Evolutionary conservation across 30 jellyfish, hydroid and myxozoan genomes (phyloP), one percentile per base, ranked within the genome.

Genomic region (Aurelia coerulea): DNA sequence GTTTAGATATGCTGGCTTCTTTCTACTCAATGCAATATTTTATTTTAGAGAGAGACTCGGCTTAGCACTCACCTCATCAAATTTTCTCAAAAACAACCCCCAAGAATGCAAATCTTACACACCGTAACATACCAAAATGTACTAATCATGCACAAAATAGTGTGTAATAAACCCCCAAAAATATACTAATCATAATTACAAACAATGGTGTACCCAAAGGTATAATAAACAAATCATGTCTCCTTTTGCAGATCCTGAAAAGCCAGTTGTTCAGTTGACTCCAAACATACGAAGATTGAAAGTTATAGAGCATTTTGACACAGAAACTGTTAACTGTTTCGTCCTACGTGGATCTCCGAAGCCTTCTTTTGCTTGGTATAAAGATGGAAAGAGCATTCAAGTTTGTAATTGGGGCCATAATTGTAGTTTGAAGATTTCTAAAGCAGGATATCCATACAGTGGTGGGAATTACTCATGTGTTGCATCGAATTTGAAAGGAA

Each of bases 301-400:
- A 50, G 62, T 73, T 19, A 9, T 9, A 1, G 93, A 84, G 78
- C n/a, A 5, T n/a, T 49, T 34, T 17, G 70, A 33, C 34, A 9
- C 88, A 9, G 78, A 17, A 6, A 5, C 33, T 31, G 34, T 84
- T 12, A 50, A 33, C 0, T 84, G 93, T 53, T 10, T 15, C n/a
- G 68, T 78, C 13, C 3, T 29, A 5, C 49, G 59, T 75, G 95
- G 88, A 2, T 78, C 91, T 10, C 97, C 97, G 4, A 63, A 37
- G 37, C 97, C 97, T 29, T 14, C 80, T 9, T 58, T 88, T 1
- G 23, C 79, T 73, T 88, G 97, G 97, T 80, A 71, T 50, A 81
- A 79, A 18, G 66, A 64, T 62, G 85, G 92, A 33, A 29, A 33
- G 19, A 16, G 32, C 33, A 59, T 31, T 29, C 34, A 49, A 76